Base-by-base conservation (phyloP, 1,140 invertebrate genomes). In the Galleria mellonella region DNA sequence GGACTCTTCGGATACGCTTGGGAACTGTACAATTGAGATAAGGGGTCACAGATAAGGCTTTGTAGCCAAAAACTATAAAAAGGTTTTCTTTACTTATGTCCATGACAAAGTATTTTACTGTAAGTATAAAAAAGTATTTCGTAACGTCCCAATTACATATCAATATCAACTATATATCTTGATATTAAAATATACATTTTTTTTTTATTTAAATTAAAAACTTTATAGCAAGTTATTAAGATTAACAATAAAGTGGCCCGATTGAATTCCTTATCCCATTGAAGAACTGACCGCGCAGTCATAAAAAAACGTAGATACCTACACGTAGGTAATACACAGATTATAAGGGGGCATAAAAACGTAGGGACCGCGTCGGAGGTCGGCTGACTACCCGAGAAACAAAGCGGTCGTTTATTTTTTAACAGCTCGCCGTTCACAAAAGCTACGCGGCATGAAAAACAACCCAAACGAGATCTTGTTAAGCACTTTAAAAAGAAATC, bases 391-490 rank as follows among this genome's bases (percentile, higher is more conserved):
- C 77, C 76, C 78, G 78, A 84, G 81, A 84, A 84, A 85, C 81
- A 85, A 85, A 83, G 81, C 79, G 65, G 77, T 85, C 78, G 74
- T 83, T 85, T 85, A 85, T 85, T 85, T 85, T 85, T 85, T 85
- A 85, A 85, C 81, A 85, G 81, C 81, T 82, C 72, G 76, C 72
- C 71, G 77, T 82, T 78, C 71, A 82, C 74, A 83, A 83, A 84
- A 82, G 68, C 71, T 60, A 65, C 70, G 72, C 75, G 72, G 72
- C 71, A 77, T 66, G 78, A 81, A 84, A 84, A 83, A 85, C 67
- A 62, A 83, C 71, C 66, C 57, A 79, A 83, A 82, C 74, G 81
- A 83, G 74, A 72, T 65, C 82, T 83, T 82, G 82, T 85, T 85
- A 85, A 82, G 76, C 71, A 79, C 78, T 83, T 83, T 79, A 83